Percentiles rank a stretch among this genome's conserved stretches.
These are phyloP conservation scores for Noctua janthe DNA, from an alignment of 2,888 invertebrate species.

Conservation along the genomic window DNA sequence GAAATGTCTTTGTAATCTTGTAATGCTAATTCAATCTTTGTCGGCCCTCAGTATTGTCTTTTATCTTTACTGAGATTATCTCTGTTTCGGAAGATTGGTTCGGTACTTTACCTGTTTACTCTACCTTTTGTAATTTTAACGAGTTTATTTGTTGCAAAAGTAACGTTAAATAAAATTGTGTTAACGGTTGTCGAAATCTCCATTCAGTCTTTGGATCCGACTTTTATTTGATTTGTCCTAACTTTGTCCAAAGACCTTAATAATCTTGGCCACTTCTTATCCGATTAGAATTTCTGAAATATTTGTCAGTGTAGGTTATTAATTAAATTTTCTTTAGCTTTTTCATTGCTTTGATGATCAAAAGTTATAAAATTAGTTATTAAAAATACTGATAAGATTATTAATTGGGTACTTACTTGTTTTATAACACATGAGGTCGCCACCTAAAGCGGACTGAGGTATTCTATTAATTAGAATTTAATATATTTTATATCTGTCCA, in stretches of 20 bases:
- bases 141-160: conserved; percentile 78
- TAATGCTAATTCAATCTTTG: conserved; percentile 85
- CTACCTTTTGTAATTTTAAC: conserved; percentile 82
- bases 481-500: conserved; percentile 41
- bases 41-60: conserved; percentile 75
- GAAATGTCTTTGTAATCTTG: conserved; percentile 76
- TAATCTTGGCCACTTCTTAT: conserved; percentile 11
- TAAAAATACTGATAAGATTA: conserved; percentile 48
- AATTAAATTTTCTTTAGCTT: conserved; percentile 35
- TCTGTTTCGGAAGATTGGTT: conserved; percentile 80
- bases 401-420: conserved; percentile 50
- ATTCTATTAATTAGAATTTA: conserved; percentile 51
- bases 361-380: conserved; percentile 50
- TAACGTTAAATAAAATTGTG: conserved; percentile 73
- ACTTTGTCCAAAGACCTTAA: conserved; percentile 7
- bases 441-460: conserved; percentile 33
- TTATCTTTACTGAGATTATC: conserved; percentile 79
- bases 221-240: conserved; percentile 49
- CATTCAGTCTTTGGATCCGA: conserved; percentile 23
- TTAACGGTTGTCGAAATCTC: conserved; percentile 67
- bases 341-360: conserved; percentile 43
- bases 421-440: conserved; percentile 49
- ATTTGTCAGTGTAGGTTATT: conserved; percentile 12
- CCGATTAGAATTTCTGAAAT: conserved; percentile 3
- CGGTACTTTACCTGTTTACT: conserved; percentile 74